Evolutionary conservation across 2,113 vertebrate species (phyloP).

Genomic region (Eleginops maclovinus): DNA sequence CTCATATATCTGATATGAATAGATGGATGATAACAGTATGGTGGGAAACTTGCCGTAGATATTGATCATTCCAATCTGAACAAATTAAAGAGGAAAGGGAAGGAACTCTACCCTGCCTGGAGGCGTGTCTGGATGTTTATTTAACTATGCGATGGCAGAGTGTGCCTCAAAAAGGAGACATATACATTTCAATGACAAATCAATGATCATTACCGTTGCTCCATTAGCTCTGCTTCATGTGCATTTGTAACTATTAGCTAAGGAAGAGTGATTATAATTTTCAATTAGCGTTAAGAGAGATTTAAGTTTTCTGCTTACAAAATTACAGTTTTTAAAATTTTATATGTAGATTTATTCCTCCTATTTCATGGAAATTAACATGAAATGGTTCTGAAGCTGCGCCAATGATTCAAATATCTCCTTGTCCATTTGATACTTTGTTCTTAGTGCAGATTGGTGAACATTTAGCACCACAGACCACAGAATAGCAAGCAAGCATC

Average conservation of each 20-base stretch:
- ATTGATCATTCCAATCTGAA: conserved; percentile 47
- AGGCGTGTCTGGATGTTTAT: conserved; percentile 25
- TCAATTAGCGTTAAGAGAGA: conserved; percentile 42
- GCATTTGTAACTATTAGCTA: conserved; percentile 30
- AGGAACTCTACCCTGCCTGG: neutral
- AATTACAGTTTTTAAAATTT: no score
- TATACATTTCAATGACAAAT: conserved; percentile 25
- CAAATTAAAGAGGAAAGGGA: conserved; percentile 34
- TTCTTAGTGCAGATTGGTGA: neutral
- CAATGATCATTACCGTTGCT: conserved; percentile 39
- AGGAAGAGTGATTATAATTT: conserved; percentile 28
- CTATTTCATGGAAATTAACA: conserved; percentile 1
- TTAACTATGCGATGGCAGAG: conserved; percentile 1
- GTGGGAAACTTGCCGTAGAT: conserved; percentile 34
- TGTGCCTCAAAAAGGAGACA: conserved; percentile 26
- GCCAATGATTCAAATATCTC: conserved; percentile 12
- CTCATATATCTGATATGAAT: conserved; percentile 18
- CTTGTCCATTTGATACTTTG: conserved; percentile 5
- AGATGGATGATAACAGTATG: conserved; percentile 39
- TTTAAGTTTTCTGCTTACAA: conserved; percentile 13
- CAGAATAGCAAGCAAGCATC: conserved; percentile 6
- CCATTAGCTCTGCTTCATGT: conserved; percentile 35
- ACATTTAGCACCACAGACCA: conserved; percentile 1
- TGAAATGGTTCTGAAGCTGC: conserved; percentile 15
- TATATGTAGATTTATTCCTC: neutral